Evolutionary conservation across 2,888 invertebrate genomes (phyloP), one percentile per base, ranked within the genome.

Genomic region (Nephrocerus scutellatus): DNA sequence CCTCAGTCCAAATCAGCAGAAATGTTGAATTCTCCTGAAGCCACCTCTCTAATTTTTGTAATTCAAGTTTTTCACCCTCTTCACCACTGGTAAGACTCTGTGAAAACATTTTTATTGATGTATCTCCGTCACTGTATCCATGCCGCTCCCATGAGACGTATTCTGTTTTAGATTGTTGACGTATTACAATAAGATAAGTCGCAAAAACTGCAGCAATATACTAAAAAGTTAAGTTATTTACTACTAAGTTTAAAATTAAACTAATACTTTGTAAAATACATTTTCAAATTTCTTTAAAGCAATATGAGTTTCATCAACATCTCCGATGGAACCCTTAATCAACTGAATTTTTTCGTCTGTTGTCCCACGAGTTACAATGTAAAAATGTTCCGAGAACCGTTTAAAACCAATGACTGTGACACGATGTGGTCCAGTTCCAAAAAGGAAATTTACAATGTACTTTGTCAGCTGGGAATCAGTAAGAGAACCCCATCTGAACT

Each of bases 191-290:
- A 61, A 84, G 75, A 59, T 82, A 85, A 1, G 84, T 83, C 20
- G 81, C 81, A 1, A 84, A 79, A 54, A 84, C 77, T 47, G 82
- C 80, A 60, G 83, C 82, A 46, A 84, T 79, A 59, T 83, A 85
- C 76, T 82, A 68, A 54, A 63, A 28, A 47, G 54, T 10, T 49
- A 48, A 14, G 57, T 36, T n/a, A 26, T 28, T 4, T 31, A 60
- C 39, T 29, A 15, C 13, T 30, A n/a, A 21, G 19, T 30, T n/a
- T 30, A 22, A 32, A 31, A 41, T 24, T 26, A 13, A 20, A 20
- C 16, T 23, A 31, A 30, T 28, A 12, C 23, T 22, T 22, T 22
- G 8, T 36, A 29, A 29, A 23, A 24, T 39, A 62, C 63, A 46
- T 58, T 55, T 44, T 62, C 62, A 35, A 62, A 44, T 26, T 60